Evolutionary conservation across 2,888 invertebrate species (phyloP).

Genomic region (Crocallis elinguaria): DNA sequence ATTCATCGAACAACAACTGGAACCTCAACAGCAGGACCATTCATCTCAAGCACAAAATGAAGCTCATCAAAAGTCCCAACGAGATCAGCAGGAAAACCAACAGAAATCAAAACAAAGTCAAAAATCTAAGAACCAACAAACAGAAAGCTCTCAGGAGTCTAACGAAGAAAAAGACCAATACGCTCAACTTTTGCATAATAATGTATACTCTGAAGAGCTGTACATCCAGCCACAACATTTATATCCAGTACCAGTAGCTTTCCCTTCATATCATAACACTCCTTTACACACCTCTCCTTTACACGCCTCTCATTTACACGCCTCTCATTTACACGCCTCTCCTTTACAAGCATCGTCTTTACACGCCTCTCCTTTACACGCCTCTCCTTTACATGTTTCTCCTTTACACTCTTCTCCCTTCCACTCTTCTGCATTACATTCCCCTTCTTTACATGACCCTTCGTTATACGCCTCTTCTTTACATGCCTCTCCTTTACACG

Average conservation of each 20-base stretch:
- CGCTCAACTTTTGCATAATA: conserved; percentile 18
- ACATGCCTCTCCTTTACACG: conserved; percentile 10
- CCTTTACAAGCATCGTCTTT: conserved; percentile 3
- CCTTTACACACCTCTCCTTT: conserved; percentile 12
- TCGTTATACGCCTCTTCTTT: not conserved
- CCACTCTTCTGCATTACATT: conserved; percentile 42
- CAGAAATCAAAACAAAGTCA: conserved; percentile 10
- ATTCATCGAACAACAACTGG: conserved; percentile 11
- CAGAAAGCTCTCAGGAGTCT: conserved; percentile 2
- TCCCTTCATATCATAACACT: conserved; percentile 3
- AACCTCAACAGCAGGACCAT: conserved; percentile 1
- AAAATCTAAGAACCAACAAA: conserved; percentile 11
- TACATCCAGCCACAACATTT: conserved; percentile 7
- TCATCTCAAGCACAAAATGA: conserved; percentile 4
- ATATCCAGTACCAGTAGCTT: conserved; percentile 18
- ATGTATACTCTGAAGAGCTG: conserved; percentile 3
- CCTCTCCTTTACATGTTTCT: conserved; percentile 36
- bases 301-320: not conserved
- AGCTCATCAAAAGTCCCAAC: not conserved
- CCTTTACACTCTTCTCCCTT: conserved; percentile 16
- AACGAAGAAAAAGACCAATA: conserved; percentile 6
- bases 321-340: conserved; percentile 8
- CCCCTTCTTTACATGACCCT: conserved; percentile 6
- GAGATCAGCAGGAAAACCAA: conserved; percentile 3
- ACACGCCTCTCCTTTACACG: conserved; percentile 38